These are phyloP conservation scores for Theocolax elegans DNA, from an alignment of 1,140 invertebrate genomes.

Conservation along the genomic window DNA sequence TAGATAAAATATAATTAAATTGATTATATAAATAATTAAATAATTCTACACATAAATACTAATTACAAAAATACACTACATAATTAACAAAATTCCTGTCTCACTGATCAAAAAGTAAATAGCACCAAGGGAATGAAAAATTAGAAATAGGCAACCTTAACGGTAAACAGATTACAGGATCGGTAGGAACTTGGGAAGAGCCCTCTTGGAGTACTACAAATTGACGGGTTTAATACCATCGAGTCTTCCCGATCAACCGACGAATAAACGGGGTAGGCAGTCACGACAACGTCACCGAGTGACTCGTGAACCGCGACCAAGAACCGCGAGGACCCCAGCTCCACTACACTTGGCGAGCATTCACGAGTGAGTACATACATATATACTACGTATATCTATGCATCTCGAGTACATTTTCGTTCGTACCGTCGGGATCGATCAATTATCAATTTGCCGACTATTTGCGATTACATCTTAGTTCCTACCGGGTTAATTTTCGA, in stretches of 20 bases:
- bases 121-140: no score
- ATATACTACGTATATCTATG: no score
- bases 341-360: constrained; percentile 71
- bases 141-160: constrained; percentile 13
- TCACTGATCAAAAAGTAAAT: no score
- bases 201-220: constrained; percentile 84
- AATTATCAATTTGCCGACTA: background rate
- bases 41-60: no score
- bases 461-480: no score
- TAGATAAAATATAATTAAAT: no score
- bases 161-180: constrained; percentile 68
- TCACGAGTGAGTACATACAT: constrained; percentile 68
- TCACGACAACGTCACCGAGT: constrained; percentile 67
- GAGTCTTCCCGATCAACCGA: constrained; percentile 67
- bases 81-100: no score
- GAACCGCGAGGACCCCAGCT: constrained; percentile 70
- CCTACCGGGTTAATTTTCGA: background rate
- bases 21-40: no score
- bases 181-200: constrained; percentile 80
- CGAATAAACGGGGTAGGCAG: constrained; percentile 67
- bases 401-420: no score
- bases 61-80: no score
- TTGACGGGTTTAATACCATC: constrained; percentile 76
- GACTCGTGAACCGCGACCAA: constrained; percentile 67
- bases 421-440: background rate